Evolutionary conservation across 2,113 vertebrate genomes (phyloP), one percentile per base, ranked within the genome.

Genomic region (Hucho hucho): DNA sequence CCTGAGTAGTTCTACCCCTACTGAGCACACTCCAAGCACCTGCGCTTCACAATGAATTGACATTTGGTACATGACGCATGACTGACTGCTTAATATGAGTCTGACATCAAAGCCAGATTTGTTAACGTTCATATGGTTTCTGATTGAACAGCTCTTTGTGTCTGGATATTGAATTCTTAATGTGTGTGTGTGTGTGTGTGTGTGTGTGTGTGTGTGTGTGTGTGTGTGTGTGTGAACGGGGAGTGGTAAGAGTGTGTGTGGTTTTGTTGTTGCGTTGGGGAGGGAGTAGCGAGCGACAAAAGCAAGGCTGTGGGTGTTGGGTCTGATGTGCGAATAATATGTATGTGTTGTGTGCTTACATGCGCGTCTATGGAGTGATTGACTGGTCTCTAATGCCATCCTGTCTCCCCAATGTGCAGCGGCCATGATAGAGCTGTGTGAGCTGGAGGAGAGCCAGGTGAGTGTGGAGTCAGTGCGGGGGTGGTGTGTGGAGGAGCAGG

Each of bases 401-500:
- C 13, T 59, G 13, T n/a, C 32, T 81, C 9, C 74, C 0, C 4
- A 63, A 49, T 69, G 26, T 82, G 18, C 73, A 98, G 96, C 94
- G 93, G 95, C 95, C 84, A 94, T 98, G 93, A 97, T 98, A 86
- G 96, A 97, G 92, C 91, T 94, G 88, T 93, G 78, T 76, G 95
- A 96, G 90, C 94, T 95, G 78, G 97, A 98, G 91, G 96, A 97
- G 88, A 96, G 95, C 89, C 96, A 97, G 91, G 94, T 98, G 87
- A 98, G 96, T 71, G 95, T 92, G 83, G 96, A 97, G 89, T 93
- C 95, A 18, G 95, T 99, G 87, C 95, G 96, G 74, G 97, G 95
- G 83, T 99, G 97, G 97, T 99, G 96, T 84, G 92, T 98, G 73
- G 97, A 99, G 93, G 97, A 99, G 80, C 97, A 99, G 91, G 97